Percentiles rank a stretch among this genome's conserved stretches.
Evolutionary conservation across 23 tunicate genomes (phyloP).

Genomic region (Styela plicata): DNA sequence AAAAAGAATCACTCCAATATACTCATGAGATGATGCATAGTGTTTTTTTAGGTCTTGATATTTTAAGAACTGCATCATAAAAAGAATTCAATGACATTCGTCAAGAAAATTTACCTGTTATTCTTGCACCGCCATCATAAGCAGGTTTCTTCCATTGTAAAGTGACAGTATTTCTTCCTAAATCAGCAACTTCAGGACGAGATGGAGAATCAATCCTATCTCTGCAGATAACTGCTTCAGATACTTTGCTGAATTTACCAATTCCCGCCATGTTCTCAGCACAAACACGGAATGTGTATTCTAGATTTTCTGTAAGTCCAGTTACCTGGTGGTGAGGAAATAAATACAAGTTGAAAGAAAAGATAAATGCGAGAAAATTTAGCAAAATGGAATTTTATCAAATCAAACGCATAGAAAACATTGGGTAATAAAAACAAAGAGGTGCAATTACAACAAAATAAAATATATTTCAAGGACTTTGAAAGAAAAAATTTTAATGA

Average conservation of each 20-base stretch:
- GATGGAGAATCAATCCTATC: slow-evolving; percentile 71
- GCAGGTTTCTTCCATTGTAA: slow-evolving; percentile 86
- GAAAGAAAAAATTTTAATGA: too few species aligned
- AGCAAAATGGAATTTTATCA: too few species aligned
- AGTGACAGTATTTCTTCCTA: slow-evolving; percentile 41
- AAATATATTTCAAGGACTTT: too few species aligned
- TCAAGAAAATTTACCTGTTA: slow-evolving; percentile 51
- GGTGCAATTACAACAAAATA: too few species aligned
- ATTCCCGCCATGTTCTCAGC: slow-evolving; percentile 96
- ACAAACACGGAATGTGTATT: slow-evolving; percentile 94
- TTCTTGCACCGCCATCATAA: slow-evolving; percentile 79
- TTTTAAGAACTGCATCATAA: too few species aligned
- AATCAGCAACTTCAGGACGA: slow-evolving; percentile 65
- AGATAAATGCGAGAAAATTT: too few species aligned
- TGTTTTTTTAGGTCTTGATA: too few species aligned
- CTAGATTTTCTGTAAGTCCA: slow-evolving; percentile 73
- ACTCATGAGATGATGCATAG: too few species aligned
- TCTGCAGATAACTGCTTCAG: slow-evolving; percentile 73
- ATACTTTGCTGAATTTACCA: slow-evolving; percentile 60
- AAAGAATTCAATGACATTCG: not conserved
- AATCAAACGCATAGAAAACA: too few species aligned
- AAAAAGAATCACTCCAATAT: too few species aligned
- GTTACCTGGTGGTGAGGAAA: slow-evolving; percentile 45
- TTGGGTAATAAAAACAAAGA: too few species aligned
- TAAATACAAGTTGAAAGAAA: too few species aligned